phyloP scores from a whole-genome alignment of 2,113 vertebrate species.

The Albula goreensis region DNA sequence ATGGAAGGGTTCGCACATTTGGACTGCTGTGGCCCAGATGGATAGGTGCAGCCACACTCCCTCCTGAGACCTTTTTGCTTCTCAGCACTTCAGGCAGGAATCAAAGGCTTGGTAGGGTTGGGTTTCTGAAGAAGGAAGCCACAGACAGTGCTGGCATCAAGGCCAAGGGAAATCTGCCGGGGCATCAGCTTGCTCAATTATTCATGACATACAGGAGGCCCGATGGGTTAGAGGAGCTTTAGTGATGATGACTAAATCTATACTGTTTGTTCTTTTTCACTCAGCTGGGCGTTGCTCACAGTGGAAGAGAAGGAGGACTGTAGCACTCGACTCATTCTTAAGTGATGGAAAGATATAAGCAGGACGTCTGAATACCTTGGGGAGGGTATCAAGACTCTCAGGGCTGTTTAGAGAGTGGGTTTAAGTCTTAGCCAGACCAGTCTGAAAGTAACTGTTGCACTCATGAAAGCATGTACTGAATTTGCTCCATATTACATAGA shows the following conservation, averaged over 20 bases:
- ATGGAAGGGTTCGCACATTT: neutral
- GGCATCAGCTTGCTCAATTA: constrained; percentile 25
- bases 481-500: neutral
- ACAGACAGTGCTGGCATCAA: neutral
- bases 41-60: neutral
- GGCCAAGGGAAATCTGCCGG: neutral
- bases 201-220: neutral
- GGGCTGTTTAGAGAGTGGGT: constrained; percentile 35
- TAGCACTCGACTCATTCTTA: neutral
- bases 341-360: neutral
- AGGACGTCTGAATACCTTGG: neutral
- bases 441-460: neutral
- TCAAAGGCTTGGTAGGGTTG: neutral
- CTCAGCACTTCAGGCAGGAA: neutral
- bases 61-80: neutral
- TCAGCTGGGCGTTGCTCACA: no score
- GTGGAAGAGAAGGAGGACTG: neutral
- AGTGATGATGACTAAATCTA: neutral
- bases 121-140: neutral
- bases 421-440: constrained; percentile 21
- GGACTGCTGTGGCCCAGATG: neutral
- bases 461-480: neutral
- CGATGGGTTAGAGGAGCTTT: neutral
- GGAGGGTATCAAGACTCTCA: constrained; percentile 13
- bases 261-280: no score